Conservation (phyloP, 2,888 invertebrate genomes). For the Troglohyphantes excavatus region DNA sequence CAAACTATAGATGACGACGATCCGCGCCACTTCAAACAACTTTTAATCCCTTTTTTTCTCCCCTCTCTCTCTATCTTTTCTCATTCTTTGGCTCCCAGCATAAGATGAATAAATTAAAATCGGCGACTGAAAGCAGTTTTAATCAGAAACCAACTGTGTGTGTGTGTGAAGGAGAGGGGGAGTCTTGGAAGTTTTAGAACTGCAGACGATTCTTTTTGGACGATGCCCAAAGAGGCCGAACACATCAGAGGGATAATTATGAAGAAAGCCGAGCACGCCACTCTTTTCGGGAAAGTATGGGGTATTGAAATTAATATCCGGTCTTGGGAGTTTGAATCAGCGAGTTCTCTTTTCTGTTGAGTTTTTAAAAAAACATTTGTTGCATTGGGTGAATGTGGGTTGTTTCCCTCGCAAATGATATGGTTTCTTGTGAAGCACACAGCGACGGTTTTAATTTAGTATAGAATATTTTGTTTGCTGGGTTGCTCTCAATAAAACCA, state of each 20-base stretch:
- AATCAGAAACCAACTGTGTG: slow-evolving; percentile 7
- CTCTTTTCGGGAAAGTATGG: not conserved
- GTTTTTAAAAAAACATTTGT: not conserved
- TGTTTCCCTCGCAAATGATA: not conserved
- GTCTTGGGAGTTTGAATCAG: not conserved
- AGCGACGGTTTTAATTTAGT: too few relatives aligned
- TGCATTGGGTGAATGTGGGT: not conserved
- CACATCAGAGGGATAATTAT: not conserved
- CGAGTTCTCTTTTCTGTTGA: not conserved
- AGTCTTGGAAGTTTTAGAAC: too few relatives aligned
- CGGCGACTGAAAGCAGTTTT: slow-evolving; percentile 29
- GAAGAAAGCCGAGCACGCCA: not conserved
- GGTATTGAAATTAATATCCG: not conserved
- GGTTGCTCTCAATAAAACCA: too few relatives aligned
- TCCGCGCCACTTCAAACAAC: not conserved
- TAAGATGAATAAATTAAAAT: slow-evolving; percentile 16
- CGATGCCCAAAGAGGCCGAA: not conserved
- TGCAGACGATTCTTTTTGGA: too few relatives aligned
- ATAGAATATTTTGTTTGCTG: too few relatives aligned
- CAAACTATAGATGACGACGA: not conserved
- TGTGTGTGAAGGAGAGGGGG: not conserved
- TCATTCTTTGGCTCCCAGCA: not conserved
- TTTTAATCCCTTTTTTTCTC: not conserved
- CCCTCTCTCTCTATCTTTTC: too few relatives aligned
- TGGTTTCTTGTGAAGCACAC: not conserved